phyloP scores from a whole-genome alignment of 2,113 vertebrate genomes.

The Eidolon helvum region DNA sequence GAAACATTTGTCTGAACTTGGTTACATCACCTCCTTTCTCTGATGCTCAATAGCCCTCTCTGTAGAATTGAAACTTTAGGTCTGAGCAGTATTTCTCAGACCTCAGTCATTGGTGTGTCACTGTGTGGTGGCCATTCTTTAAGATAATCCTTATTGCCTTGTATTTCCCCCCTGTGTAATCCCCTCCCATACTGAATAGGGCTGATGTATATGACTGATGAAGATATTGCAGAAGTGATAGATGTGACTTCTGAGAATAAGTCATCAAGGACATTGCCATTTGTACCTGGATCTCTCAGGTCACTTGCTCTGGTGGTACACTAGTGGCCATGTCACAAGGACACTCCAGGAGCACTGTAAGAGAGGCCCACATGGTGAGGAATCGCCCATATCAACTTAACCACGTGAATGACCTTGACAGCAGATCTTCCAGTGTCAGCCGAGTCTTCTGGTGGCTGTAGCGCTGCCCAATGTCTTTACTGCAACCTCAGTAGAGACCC shows the following conservation, averaged over 20 bases:
- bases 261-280: not conserved
- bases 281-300: not conserved
- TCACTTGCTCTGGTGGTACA: not conserved
- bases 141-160: not conserved
- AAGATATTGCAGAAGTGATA: not conserved
- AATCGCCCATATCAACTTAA: not conserved
- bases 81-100: not conserved
- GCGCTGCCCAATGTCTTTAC: not conserved
- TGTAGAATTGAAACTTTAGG: not conserved
- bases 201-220: not conserved
- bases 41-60: not conserved
- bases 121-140: not conserved
- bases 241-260: not conserved
- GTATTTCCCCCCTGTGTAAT: not conserved
- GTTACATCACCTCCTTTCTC: not conserved
- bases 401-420: not conserved
- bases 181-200: not conserved
- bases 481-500: not conserved
- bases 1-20: not conserved
- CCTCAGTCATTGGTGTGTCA: too few species aligned
- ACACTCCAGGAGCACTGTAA: not conserved
- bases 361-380: not conserved
- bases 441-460: rapidly evolving
- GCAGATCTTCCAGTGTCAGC: not conserved
- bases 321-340: not conserved